Evolutionary conservation across 1,140 invertebrate species (phyloP), one percentile per base, ranked within the genome.

Genomic region (Sesamia nonagrioides): DNA sequence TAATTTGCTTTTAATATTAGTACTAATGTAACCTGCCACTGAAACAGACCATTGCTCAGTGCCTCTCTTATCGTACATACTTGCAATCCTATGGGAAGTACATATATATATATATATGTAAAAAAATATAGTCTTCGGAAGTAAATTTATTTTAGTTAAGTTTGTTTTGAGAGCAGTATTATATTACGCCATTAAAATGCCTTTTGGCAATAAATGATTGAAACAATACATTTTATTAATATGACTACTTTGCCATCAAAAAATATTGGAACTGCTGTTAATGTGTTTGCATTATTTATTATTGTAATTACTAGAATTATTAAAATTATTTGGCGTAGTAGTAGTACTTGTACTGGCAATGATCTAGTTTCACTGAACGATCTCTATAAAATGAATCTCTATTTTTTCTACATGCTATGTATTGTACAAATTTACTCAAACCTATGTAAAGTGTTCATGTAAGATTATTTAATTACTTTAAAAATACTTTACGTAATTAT

Each of bases 381-480:
- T 93, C 90, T 93, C 91, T 92, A 91, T 89, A 91, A 93, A 92
- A 66, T 90, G 89, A 94, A 94, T 94, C 92, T 93, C 91, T 94
- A 94, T 94, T 94, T 94, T 94, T 94, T 94, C 93, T 94, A 94
- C 91, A 91, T 89, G 91, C 90, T 93, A 91, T 90, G 90, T 92
- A 93, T 93, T 93, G 91, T 93, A 94, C 91, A 94, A 92, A 93
- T 91, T 90, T 86, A 92, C 88, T 92, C 92, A 91, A 88, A 92
- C 86, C 85, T 90, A 87, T 93, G 86, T 92, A 90, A 93, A 92
- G 90, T 92, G 89, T 94, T 93, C 91, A 92, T 88, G 86, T 90
- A 89, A 84, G 74, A 87, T 91, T 90, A 90, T 86, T 89, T 91
- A 88, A 88, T 81, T 89, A 85, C 78, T 84, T 86, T 87, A 82